phyloP scores from a whole-genome alignment of 30 jellyfish, hydroid and myxozoan species.

The Sanderia malayensis region DNA sequence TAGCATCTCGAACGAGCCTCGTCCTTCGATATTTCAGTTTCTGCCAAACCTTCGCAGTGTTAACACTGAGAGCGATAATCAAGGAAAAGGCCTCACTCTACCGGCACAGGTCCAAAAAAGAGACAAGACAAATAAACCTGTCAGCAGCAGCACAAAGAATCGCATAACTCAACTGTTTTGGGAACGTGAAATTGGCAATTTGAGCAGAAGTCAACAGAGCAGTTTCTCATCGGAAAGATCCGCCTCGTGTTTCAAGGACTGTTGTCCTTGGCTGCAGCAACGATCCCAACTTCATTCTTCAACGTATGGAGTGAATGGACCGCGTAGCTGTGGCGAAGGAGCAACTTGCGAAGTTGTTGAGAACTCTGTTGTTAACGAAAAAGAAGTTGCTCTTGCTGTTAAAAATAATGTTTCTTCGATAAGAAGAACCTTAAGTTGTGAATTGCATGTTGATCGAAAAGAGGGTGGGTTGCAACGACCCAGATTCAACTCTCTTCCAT shows the following conservation, averaged over 20 bases:
- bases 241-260: conserved; percentile 33
- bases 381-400: background rate
- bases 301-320: background rate
- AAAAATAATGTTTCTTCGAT: background rate
- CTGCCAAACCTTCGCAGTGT: conserved; percentile 23
- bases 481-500: conserved; percentile 40
- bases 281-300: conserved; percentile 24
- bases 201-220: conserved; percentile 34
- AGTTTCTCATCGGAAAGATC: conserved; percentile 34
- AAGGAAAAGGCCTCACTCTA: conserved; percentile 22
- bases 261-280: conserved; percentile 46
- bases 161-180: conserved; percentile 48
- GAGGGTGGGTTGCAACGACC: background rate
- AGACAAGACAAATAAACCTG: conserved; percentile 15
- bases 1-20: conserved; percentile 52
- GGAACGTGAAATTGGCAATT: conserved; percentile 38
- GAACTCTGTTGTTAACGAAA: background rate
- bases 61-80: conserved; percentile 17
- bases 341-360: background rate
- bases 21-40: conserved; percentile 57
- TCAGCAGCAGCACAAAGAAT: conserved; percentile 43
- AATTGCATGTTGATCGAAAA: background rate
- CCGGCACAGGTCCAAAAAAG: conserved; percentile 44
- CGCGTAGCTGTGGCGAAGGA: background rate
- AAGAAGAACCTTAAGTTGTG: background rate